These are phyloP conservation scores for Characodon lateralis DNA, from an alignment of 2,797 vertebrate species.

Conservation along the genomic window DNA sequence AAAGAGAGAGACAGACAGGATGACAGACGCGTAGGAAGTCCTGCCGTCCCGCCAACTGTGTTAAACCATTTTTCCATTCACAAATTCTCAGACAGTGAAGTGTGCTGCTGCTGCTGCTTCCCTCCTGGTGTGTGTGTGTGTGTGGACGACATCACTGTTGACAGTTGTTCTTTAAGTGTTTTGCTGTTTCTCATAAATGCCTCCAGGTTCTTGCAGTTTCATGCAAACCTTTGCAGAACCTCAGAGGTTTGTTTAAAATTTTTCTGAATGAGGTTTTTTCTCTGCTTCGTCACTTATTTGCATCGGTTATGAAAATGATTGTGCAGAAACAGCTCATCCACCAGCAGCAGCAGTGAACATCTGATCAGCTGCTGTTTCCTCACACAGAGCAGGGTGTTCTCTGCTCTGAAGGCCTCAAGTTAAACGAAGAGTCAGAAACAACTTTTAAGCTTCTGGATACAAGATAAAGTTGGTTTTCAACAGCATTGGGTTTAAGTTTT, in stretches of 20 bases:
- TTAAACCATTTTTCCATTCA: constrained; percentile 80
- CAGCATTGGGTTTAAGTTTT: background rate
- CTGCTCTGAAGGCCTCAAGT: background rate
- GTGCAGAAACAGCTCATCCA: background rate
- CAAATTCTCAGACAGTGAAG: constrained; percentile 81
- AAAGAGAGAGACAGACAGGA: background rate
- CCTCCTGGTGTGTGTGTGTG: constrained; percentile 9
- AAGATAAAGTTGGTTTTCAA: too few species aligned
- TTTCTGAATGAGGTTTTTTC: background rate
- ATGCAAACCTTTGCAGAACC: background rate
- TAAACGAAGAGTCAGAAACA: background rate
- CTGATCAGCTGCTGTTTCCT: constrained; percentile 6
- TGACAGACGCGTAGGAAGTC: constrained; percentile 54
- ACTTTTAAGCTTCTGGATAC: background rate
- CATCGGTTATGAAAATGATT: constrained; percentile 41
- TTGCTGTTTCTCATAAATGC: background rate
- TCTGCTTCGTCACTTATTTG: constrained; percentile 25
- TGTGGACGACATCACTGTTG: background rate
- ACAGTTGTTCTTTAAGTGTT: background rate
- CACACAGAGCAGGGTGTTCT: background rate
- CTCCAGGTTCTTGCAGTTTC: background rate
- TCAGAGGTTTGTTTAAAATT: background rate
- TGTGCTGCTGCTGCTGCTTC: constrained; percentile 45
- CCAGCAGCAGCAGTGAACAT: constrained; percentile 3
- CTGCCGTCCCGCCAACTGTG: constrained; percentile 54